Percentiles rank a stretch among this genome's conserved stretches.
phyloP scores from a whole-genome alignment of 2,888 invertebrate species.

The Calephelis perditalis region DNA sequence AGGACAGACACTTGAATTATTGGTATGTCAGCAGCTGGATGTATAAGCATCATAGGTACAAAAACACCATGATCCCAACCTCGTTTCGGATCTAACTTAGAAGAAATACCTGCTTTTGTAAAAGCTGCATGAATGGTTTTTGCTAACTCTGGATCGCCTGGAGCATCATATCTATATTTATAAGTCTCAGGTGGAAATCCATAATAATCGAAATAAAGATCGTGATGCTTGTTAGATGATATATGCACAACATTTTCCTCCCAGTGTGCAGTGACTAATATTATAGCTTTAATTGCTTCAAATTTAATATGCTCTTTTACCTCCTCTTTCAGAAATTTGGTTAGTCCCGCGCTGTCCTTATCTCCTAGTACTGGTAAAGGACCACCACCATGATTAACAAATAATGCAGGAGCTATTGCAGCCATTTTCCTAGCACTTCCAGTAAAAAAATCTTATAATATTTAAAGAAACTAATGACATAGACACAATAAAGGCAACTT shows the following conservation, averaged over 20 bases:
- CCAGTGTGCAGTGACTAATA: constrained; percentile 70
- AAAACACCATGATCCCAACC: constrained; percentile 75
- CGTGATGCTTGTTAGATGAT: constrained; percentile 61
- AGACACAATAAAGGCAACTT: constrained; percentile 61
- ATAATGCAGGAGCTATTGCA: constrained; percentile 60
- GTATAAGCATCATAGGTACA: constrained; percentile 69
- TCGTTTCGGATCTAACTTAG: constrained; percentile 55
- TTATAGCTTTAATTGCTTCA: constrained; percentile 58
- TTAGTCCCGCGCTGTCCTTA: constrained; percentile 56
- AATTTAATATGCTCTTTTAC: constrained; percentile 59
- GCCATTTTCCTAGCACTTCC: constrained; percentile 52
- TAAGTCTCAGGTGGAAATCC: constrained; percentile 68
- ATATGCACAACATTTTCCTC: constrained; percentile 59
- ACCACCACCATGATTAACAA: constrained; percentile 70
- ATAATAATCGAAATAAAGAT: constrained; percentile 67
- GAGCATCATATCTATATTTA: constrained; percentile 62
- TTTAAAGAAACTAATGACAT: constrained; percentile 68
- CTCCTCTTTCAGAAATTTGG: constrained; percentile 56
- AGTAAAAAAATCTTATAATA: constrained; percentile 51
- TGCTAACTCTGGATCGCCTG: constrained; percentile 58
- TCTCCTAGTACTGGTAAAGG: constrained; percentile 64
- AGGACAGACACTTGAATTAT: constrained; percentile 65
- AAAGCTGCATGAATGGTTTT: constrained; percentile 48
- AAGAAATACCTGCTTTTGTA: constrained; percentile 52
- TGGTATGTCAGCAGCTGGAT: constrained; percentile 60